phyloP scores from a whole-genome alignment of 2,113 vertebrate genomes.

The cat (Felis catus) region F.catus_Fca126_mat1.0 CM031420.1:125638501-125639000 shows the following conservation, averaged over 20 bases:
- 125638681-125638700: too few relatives aligned
- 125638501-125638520: too few relatives aligned
- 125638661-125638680: too few relatives aligned
- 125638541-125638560: too few relatives aligned
- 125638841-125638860: background rate
- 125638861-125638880: background rate
- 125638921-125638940: background rate
- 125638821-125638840: background rate
- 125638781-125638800: constrained; percentile 30
- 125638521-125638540: too few relatives aligned
- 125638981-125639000: constrained; percentile 31
- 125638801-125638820: background rate
- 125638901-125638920: background rate
- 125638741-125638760: background rate
- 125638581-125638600: too few relatives aligned
- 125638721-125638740: too few relatives aligned
- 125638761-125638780: background rate
- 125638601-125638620: too few relatives aligned
- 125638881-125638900: background rate
- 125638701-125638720: too few relatives aligned
- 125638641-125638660: too few relatives aligned
- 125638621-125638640: too few relatives aligned
- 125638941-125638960: background rate
- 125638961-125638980: background rate
- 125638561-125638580: too few relatives aligned